Conservation (phyloP, 2,797 vertebrate genomes). For the Salmo trutta region DNA sequence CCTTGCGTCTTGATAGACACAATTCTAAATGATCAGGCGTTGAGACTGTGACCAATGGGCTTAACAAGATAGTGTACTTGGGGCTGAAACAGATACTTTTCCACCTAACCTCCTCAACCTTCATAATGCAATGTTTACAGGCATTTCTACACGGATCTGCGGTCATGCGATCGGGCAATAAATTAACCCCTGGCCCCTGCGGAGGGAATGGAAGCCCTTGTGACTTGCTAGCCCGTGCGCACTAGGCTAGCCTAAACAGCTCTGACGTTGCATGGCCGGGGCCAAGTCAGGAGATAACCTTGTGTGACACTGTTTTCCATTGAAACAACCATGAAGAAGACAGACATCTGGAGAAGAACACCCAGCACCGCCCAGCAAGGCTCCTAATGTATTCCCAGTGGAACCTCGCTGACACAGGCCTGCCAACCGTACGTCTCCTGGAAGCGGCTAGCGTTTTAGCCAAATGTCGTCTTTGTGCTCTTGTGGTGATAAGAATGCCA, state of each 20-base stretch:
- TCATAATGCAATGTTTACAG: slow-evolving; percentile 42
- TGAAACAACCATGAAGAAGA: slow-evolving; percentile 28
- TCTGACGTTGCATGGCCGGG: slow-evolving; percentile 57
- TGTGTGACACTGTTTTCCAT: slow-evolving; percentile 60
- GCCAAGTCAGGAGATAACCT: slow-evolving; percentile 70
- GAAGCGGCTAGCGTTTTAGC: slow-evolving; percentile 4
- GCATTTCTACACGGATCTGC: slow-evolving; percentile 63
- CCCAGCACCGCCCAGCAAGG: slow-evolving; percentile 19
- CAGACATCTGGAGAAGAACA: slow-evolving; percentile 37
- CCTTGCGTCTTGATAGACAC: slow-evolving; percentile 26
- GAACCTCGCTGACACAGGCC: slow-evolving; percentile 4
- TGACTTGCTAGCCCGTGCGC: slow-evolving; percentile 50
- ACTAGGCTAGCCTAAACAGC: slow-evolving; percentile 42
- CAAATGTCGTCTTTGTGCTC: slow-evolving; percentile 34
- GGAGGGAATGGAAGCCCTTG: slow-evolving; percentile 61
- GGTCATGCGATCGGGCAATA: slow-evolving; percentile 71
- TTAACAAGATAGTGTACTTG: slow-evolving; percentile 58
- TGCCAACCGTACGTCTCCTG: slow-evolving; percentile 9
- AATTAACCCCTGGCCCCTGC: slow-evolving; percentile 67
- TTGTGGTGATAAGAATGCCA: slow-evolving; percentile 29
- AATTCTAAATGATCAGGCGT: slow-evolving; percentile 49
- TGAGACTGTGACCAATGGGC: slow-evolving; percentile 63
- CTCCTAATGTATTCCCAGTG: slow-evolving; percentile 27
- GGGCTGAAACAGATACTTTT: slow-evolving; percentile 45
- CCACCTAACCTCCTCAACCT: slow-evolving; percentile 26